These are phyloP conservation scores for Lottia scabra DNA, from an alignment of 2,888 invertebrate species.

Conservation along the genomic window DNA sequence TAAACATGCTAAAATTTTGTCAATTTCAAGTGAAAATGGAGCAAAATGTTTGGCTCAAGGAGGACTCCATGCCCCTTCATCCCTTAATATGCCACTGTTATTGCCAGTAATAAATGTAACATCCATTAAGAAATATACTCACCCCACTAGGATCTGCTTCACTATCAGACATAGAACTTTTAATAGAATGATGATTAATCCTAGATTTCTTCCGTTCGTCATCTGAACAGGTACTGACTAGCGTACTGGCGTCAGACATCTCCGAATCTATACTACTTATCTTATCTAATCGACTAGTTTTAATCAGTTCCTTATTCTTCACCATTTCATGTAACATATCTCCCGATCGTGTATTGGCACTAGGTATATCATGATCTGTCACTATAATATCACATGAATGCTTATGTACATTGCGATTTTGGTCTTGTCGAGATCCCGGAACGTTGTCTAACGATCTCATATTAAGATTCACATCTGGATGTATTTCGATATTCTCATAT, in stretches of 20 bases:
- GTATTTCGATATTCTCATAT: conserved; percentile 66
- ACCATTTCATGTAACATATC: conserved; percentile 95
- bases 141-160: conserved; percentile 91
- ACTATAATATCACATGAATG: conserved; percentile 59
- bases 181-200: conserved; percentile 76
- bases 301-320: conserved; percentile 88
- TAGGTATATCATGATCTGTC: conserved; percentile 39
- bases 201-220: conserved; percentile 43
- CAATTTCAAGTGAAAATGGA: no score
- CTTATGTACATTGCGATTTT: conserved; percentile 1
- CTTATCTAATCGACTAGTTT: conserved; percentile 32
- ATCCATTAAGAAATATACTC: conserved; percentile 69
- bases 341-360: conserved; percentile 69
- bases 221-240: conserved; percentile 61
- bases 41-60: no score
- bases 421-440: background rate
- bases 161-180: conserved; percentile 93
- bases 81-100: no score
- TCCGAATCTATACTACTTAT: conserved; percentile 91
- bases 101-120: no score
- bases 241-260: conserved; percentile 76
- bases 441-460: conserved; percentile 9
- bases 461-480: conserved; percentile 44
- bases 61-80: no score
- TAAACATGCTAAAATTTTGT: no score